Conservation (phyloP, 2,797 vertebrate species). For the Sarcophilus harrisii region DNA sequence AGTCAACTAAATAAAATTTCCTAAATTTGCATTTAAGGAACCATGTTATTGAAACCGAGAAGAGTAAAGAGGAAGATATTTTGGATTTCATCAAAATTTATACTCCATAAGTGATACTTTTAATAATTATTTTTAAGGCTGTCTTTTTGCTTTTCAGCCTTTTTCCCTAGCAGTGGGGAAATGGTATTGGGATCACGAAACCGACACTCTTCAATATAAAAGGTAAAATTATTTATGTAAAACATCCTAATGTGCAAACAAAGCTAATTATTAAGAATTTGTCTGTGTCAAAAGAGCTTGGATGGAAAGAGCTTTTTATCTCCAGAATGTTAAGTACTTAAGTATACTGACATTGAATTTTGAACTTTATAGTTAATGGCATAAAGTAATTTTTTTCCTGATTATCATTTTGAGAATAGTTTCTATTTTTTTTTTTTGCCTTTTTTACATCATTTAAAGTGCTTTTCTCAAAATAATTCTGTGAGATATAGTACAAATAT, state of each 20-base stretch:
- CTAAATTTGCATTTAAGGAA: background rate
- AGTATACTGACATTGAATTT: background rate
- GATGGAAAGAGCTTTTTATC: background rate
- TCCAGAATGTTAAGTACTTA: background rate
- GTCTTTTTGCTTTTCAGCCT: slow-evolving; percentile 75
- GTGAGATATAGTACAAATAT: slow-evolving; percentile 7
- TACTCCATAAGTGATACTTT: slow-evolving; percentile 46
- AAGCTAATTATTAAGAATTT: slow-evolving; percentile 39
- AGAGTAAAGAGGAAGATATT: slow-evolving; percentile 9
- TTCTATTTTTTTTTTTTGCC: background rate
- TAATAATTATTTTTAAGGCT: slow-evolving; percentile 47
- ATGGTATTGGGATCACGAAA: slow-evolving; percentile 84
- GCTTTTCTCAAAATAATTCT: slow-evolving; percentile 2
- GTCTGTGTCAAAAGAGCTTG: background rate
- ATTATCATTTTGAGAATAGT: background rate
- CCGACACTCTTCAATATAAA: slow-evolving; percentile 81
- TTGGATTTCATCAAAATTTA: background rate
- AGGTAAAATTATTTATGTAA: slow-evolving; percentile 74
- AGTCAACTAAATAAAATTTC: background rate
- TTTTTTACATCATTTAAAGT: background rate
- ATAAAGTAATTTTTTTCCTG: background rate
- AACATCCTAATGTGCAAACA: slow-evolving; percentile 29
- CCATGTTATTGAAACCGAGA: background rate
- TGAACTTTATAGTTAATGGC: background rate
- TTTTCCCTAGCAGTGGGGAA: slow-evolving; percentile 66